phyloP scores from a whole-genome alignment of 2,888 invertebrate genomes.

The Cryptophagus acutangulus region DNA sequence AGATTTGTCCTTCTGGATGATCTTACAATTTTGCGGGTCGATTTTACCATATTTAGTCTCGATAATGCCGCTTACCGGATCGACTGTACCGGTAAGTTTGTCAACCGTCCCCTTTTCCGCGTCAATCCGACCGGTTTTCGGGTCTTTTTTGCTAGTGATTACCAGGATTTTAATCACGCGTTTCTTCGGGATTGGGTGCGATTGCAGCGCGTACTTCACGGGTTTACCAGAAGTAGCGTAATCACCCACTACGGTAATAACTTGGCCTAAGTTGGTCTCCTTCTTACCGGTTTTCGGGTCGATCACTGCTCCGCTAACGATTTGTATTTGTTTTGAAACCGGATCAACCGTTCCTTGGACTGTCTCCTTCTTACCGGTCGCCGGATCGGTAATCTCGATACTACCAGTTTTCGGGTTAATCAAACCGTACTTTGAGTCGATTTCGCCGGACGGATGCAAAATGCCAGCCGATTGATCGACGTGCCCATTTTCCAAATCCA shows the following conservation, averaged over 20 bases:
- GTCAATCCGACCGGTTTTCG: conserved; percentile 53
- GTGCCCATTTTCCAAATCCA: conserved; percentile 62
- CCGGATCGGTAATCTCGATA: conserved; percentile 58
- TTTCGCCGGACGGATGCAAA: conserved; percentile 61
- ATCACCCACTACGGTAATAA: conserved; percentile 41
- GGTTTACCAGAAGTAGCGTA: conserved; percentile 45
- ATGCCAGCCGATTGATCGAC: conserved; percentile 67
- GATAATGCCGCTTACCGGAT: conserved; percentile 66
- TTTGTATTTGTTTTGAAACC: conserved; percentile 64
- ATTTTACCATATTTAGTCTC: conserved; percentile 70
- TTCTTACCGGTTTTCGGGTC: conserved; percentile 64
- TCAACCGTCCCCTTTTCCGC: conserved; percentile 58
- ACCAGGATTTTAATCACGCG: conserved; percentile 47
- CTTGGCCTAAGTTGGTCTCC: conserved; percentile 60
- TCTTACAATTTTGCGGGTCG: conserved; percentile 61
- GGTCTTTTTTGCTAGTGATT: conserved; percentile 47
- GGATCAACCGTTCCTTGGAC: conserved; percentile 60
- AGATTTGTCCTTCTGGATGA: conserved; percentile 44
- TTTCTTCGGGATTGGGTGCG: conserved; percentile 45
- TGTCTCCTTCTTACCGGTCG: conserved; percentile 59
- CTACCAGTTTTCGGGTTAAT: conserved; percentile 63
- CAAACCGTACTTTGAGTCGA: conserved; percentile 68
- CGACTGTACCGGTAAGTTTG: conserved; percentile 57
- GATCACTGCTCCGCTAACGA: conserved; percentile 58
- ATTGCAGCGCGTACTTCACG: conserved; percentile 49